Base-by-base conservation (phyloP, 2,888 invertebrate genomes). In the Melieria omissa region DNA sequence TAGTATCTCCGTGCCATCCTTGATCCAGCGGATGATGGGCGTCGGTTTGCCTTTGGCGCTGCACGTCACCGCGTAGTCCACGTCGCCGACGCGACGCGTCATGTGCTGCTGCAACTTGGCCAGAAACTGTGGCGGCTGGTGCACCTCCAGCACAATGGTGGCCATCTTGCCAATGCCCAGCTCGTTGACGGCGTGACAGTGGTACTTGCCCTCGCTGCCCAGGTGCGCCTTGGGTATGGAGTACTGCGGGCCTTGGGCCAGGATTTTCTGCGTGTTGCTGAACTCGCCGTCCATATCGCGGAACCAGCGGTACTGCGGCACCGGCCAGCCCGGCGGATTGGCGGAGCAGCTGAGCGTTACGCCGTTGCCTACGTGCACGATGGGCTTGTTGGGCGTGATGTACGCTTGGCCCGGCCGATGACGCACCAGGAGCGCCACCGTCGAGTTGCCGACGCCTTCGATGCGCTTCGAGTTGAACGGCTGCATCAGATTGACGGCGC, bases 281-380 rank as follows among this genome's bases (percentile, higher is more conserved):
- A 81, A 75, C 4, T 91, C 90, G 7, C 90, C 90, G 4, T 89
- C 89, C 71, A 92, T 92, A 80, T 95, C 93, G 69, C 93, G 90
- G 89, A 95, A 95, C 96, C 97, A 97, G 73, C 94, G 90, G 86
- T 93, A 97, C 82, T 94, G 93, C 0, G 97, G 95, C 45, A 93
- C 93, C 0, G 97, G 97, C 93, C 95, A 96, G 10, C 97, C 97
- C 0, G 95, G 94, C 0, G 97, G 97, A 75, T 91, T 92, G 0
- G 96, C 95, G 60, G 92, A 92, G 83, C 97, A 97, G 0, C 94
- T 94, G n/a, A 95, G 89, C 4, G 94, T 95, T 1, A 94, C 94
- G 0, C 93, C 92, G 4, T 93, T 90, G 1, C 95, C 95, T 83
- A 95, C 95, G 67, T 94, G 93, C 3, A 95, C 95, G 42, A 95